Conservation (phyloP, 2,888 invertebrate genomes). For the Lochmaea crataegi region DNA sequence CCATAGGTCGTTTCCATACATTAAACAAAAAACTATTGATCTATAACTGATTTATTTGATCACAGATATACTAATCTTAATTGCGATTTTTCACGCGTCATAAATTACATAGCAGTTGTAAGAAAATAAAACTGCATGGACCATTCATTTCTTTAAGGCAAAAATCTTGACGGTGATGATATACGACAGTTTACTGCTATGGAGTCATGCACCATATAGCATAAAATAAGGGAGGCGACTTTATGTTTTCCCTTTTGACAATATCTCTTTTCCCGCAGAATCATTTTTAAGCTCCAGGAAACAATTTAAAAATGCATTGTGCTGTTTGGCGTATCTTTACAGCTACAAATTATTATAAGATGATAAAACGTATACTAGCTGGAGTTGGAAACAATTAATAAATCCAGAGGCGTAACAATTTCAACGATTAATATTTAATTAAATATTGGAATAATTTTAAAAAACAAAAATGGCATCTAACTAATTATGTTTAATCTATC, state of each 20-base stretch:
- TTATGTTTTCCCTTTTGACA: constrained; percentile 43
- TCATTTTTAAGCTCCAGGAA: constrained; percentile 12
- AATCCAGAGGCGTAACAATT: neutral
- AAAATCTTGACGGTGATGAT: constrained; percentile 48
- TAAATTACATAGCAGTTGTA: constrained; percentile 19
- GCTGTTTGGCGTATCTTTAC: constrained; percentile 6
- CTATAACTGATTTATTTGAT: neutral
- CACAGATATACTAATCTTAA: constrained; percentile 4
- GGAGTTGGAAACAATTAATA: neutral
- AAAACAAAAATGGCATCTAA: no score
- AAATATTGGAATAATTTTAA: no score
- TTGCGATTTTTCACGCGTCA: constrained; percentile 23
- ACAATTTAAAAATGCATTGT: constrained; percentile 23
- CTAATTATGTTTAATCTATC: no score
- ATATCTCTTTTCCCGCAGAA: constrained; percentile 22
- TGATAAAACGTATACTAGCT: neutral
- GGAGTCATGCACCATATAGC: constrained; percentile 54
- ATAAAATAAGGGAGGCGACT: constrained; percentile 50
- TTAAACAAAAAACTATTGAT: constrained; percentile 1
- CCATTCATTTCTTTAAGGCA: constrained; percentile 26
- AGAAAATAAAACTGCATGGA: constrained; percentile 32
- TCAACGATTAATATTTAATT: no score
- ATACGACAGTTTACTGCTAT: constrained; percentile 46
- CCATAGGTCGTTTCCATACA: neutral
- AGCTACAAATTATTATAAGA: constrained; percentile 2